Conservation (phyloP, 2,113 vertebrate species). For the Oreochromis niloticus region DNA sequence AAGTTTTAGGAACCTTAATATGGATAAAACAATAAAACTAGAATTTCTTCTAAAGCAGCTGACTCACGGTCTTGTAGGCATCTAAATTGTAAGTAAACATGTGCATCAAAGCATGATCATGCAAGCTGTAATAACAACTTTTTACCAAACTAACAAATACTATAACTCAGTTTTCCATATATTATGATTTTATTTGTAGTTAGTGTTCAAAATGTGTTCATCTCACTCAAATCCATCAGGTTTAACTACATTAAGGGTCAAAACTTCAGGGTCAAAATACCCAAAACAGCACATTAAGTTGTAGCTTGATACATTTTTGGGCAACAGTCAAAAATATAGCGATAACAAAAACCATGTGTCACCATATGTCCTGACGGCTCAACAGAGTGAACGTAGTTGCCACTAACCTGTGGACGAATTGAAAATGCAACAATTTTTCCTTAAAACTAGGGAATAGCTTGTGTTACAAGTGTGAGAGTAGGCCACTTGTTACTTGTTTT, state of each 20-base stretch:
- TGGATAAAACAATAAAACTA: not conserved
- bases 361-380: not conserved
- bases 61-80: not conserved
- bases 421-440: not conserved
- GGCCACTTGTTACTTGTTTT: not conserved
- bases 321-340: not conserved
- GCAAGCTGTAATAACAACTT: not conserved
- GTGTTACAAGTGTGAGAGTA: not conserved
- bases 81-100: not conserved
- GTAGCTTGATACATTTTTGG: rapidly evolving
- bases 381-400: not conserved
- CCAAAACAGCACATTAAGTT: not conserved
- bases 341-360: not conserved
- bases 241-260: not conserved
- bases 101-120: not conserved
- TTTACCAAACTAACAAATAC: not conserved
- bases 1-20: not conserved
- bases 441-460: not conserved
- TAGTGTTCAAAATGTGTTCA: not conserved
- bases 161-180: not conserved
- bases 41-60: not conserved
- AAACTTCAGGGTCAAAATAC: not conserved
- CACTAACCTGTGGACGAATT: not conserved
- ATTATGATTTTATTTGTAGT: not conserved
- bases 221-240: not conserved